Base-by-base conservation (phyloP, 2,113 vertebrate species). In the Nerophis lumbriciformis region DNA sequence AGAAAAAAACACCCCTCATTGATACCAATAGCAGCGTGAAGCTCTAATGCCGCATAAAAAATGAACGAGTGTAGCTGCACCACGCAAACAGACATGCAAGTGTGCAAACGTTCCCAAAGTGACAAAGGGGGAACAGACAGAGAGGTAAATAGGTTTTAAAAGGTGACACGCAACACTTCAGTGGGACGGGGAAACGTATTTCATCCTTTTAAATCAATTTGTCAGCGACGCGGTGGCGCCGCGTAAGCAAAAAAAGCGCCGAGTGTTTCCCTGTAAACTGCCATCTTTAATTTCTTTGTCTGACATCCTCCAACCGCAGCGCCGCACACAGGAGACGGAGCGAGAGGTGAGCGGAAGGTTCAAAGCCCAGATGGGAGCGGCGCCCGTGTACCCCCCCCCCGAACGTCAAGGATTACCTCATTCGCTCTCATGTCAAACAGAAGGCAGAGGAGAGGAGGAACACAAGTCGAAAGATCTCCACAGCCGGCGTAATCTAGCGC, bases 201-300 rank as follows among this genome's bases (percentile, higher is more conserved):
- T 82, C 75, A 81, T 78, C 84, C 80, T 81, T 87, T 88, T 83
- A 86, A 86, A 90, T 83, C 83, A 80, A 88, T 89, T 87, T 88
- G 84, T 88, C 81, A 81, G 64, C 28, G 80, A 85, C 68, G 70
- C 78, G 72, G 70, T 59, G 50, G 67, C 75, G 75, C 64, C 10
- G 66, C 48, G 69, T 72, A 74, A 76, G 71, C 74, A 28, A 28
- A 19, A 70, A 77, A 84, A 84, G 82, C 83, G 80, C 61, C 53
- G 74, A 83, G 81, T 85, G 83, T 82, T 83, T 76, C 81, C 79
- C 77, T 83, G 87, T 86, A 88, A 90, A 87, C 85, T 89, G 86
- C 85, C 89, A 88, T 84, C 82, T 87, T 86, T 87, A 88, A 88
- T 90, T 87, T 88, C 88, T 83, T 85, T 88, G 83, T 89, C 69